Evolutionary conservation across 2,797 vertebrate genomes (phyloP).

Genomic region (Phaenicophaeus curvirostris): DNA sequence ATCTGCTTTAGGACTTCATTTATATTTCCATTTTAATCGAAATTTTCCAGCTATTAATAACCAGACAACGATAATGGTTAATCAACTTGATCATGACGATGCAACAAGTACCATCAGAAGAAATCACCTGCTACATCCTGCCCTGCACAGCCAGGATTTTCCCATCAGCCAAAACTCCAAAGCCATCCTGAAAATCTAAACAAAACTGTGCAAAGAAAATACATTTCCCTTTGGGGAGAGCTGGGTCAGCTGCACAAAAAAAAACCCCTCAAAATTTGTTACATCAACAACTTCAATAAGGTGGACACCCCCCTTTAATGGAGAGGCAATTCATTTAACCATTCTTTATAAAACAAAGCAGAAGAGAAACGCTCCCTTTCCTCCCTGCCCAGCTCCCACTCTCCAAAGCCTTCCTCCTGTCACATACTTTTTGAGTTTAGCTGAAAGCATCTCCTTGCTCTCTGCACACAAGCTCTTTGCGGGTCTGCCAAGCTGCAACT

Average conservation of each 20-base stretch:
- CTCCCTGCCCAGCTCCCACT: background rate
- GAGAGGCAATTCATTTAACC: background rate
- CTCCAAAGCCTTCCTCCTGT: background rate
- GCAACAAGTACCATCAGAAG: background rate
- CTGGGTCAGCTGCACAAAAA: background rate
- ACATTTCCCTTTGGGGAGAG: background rate
- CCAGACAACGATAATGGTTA: background rate
- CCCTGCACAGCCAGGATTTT: background rate
- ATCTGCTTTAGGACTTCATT: background rate
- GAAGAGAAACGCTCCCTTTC: background rate
- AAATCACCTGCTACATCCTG: background rate
- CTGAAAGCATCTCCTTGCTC: constrained; percentile 3
- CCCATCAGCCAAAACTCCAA: background rate
- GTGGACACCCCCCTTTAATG: background rate
- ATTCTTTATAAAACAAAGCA: background rate
- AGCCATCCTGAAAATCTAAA: background rate
- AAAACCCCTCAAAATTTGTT: background rate
- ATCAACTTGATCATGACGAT: background rate
- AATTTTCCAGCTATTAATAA: background rate
- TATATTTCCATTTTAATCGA: background rate
- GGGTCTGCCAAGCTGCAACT: background rate
- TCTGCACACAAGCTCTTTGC: background rate
- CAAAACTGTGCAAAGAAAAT: background rate
- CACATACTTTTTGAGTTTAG: constrained; percentile 43
- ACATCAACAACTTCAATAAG: background rate